A percentile compares a stretch with the other conserved stretches of the same genome.
These are phyloP conservation scores for Gulo gulo DNA, from an alignment of 2,113 vertebrate species.

Conservation along the genomic window DNA sequence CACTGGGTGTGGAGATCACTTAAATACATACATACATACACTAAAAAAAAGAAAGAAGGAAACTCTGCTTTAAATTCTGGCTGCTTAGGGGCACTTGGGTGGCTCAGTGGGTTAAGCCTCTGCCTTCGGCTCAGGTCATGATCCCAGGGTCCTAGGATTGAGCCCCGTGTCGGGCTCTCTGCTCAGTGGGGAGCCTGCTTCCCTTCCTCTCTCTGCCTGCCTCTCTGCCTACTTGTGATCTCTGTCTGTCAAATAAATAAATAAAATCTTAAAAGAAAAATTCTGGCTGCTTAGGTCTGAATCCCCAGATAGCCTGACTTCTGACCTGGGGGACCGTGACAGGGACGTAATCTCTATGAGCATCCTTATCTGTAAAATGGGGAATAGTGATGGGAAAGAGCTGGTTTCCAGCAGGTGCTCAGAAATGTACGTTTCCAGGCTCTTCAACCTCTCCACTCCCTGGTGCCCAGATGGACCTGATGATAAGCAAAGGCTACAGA, in stretches of 20 bases:
- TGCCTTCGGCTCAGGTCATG: too few species aligned
- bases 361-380: neutral
- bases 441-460: neutral
- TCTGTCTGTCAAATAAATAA: too few species aligned
- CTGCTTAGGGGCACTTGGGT: neutral
- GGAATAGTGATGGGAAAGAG: neutral
- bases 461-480: neutral
- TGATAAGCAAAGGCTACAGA: neutral
- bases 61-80: neutral
- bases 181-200: too few species aligned
- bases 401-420: too few species aligned
- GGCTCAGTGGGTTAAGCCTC: too few species aligned
- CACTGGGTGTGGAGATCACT: neutral
- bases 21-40: neutral
- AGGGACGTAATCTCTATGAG: neutral
- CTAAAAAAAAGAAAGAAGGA: neutral
- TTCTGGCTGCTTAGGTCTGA: neutral
- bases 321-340: neutral
- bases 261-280: too few species aligned
- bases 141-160: too few species aligned
- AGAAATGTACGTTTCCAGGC: neutral
- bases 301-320: neutral
- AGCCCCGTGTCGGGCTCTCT: too few species aligned
- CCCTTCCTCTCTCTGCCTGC: too few species aligned
- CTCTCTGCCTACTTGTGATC: too few species aligned